Evolutionary conservation across 2,113 vertebrate genomes (phyloP).

Genomic region (Tachuris rubrigastra): DNA sequence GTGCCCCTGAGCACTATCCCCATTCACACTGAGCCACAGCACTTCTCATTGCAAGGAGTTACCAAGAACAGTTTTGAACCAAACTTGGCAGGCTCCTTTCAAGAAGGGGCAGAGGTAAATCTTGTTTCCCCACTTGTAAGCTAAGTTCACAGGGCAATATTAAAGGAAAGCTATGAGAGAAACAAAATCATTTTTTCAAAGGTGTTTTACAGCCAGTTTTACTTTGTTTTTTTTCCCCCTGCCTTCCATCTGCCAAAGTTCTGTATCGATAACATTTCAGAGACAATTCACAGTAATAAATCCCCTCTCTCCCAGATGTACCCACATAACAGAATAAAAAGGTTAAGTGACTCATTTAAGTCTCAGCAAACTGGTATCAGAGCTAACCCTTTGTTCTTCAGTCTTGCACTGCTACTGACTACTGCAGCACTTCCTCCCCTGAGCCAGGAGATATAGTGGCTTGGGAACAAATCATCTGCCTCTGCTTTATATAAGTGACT

Average conservation of each 20-base stretch:
- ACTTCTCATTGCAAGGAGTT: neutral
- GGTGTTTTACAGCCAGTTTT: neutral
- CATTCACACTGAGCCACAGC: neutral
- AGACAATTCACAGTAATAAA: neutral
- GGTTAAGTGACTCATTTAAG: neutral
- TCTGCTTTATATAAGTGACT: neutral
- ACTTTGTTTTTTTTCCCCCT: neutral
- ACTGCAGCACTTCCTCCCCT: neutral
- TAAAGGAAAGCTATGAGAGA: neutral
- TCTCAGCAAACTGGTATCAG: neutral
- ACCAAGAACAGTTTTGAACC: neutral
- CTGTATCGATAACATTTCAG: neutral
- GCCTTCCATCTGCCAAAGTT: neutral
- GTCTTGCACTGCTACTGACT: neutral
- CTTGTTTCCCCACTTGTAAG: neutral
- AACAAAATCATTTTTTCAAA: neutral
- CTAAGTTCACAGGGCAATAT: neutral
- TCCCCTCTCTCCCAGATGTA: neutral
- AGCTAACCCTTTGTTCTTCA: neutral
- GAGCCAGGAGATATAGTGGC: neutral
- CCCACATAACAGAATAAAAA: neutral
- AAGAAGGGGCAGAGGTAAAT: neutral
- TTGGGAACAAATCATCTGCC: neutral
- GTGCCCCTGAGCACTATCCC: neutral
- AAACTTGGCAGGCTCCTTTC: neutral